phyloP scores from a whole-genome alignment of 2,888 invertebrate species.

The Aphidius colemani region DNA sequence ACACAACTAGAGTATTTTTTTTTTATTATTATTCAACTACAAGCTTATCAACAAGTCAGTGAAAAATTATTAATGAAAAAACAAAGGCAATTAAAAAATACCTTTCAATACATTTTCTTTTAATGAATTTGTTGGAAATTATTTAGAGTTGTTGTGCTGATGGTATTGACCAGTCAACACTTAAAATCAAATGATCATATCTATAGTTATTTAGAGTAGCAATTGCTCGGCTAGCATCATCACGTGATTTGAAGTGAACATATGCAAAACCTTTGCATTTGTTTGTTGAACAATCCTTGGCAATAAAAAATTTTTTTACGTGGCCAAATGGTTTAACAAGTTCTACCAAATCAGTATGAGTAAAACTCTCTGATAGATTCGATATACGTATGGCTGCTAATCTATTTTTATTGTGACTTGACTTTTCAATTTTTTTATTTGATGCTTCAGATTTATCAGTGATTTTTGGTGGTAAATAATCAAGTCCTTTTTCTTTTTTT shows the following conservation, averaged over 20 bases:
- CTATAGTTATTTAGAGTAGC: slow-evolving; percentile 88
- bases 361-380: slow-evolving; percentile 94
- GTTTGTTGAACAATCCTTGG: slow-evolving; percentile 88
- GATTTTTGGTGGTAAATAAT: too few relatives aligned
- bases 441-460: too few relatives aligned
- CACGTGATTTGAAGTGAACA: slow-evolving; percentile 90
- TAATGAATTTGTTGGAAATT: too few relatives aligned
- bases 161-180: slow-evolving; percentile 98
- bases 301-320: slow-evolving; percentile 91
- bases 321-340: slow-evolving; percentile 93
- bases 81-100: too few relatives aligned
- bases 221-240: slow-evolving; percentile 93
- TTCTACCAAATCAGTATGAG: slow-evolving; percentile 93
- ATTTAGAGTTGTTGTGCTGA: slow-evolving; percentile 54
- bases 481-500: too few relatives aligned
- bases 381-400: slow-evolving; percentile 83
- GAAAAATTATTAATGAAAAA: too few relatives aligned
- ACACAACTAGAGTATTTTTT: too few relatives aligned
- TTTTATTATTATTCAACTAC: too few relatives aligned
- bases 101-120: too few relatives aligned
- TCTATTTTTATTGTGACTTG: too few relatives aligned
- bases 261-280: slow-evolving; percentile 98
- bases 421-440: too few relatives aligned
- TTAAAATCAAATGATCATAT: slow-evolving; percentile 96
- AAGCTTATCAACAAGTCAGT: too few relatives aligned